A percentile compares a stretch with the other conserved stretches of the same genome.
Evolutionary conservation across 2,113 vertebrate genomes (phyloP).

Genomic region (Oryzias curvinotus): DNA sequence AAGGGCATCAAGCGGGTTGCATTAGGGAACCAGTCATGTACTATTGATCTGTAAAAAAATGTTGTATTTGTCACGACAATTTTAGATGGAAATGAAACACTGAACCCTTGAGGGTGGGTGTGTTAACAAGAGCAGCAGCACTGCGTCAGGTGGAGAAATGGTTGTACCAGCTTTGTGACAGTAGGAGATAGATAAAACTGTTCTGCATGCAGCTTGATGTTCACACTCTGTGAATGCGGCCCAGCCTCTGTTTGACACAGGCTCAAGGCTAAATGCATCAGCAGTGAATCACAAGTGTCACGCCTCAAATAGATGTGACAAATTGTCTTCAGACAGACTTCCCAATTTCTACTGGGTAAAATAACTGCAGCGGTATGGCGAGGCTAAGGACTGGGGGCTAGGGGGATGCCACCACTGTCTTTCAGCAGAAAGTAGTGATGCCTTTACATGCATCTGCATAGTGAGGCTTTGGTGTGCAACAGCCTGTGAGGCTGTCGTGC

Average conservation of each 20-base stretch:
- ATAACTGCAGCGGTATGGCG: constrained; percentile 11
- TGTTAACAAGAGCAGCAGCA: too few species aligned
- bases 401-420: neutral
- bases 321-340: constrained; percentile 44
- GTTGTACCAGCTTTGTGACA: constrained; percentile 1
- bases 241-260: constrained; percentile 11
- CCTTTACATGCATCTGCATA: neutral
- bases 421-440: neutral
- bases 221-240: constrained; percentile 28
- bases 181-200: constrained; percentile 23
- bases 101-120: too few species aligned
- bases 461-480: too few species aligned
- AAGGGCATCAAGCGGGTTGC: too few species aligned
- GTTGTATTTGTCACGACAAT: too few species aligned
- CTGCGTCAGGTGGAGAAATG: too few species aligned
- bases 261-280: constrained; percentile 29
- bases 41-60: too few species aligned
- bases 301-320: constrained; percentile 32
- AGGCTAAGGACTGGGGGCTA: neutral
- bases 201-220: constrained; percentile 33
- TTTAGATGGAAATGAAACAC: too few species aligned
- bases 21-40: too few species aligned
- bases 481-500: too few species aligned
- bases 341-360: constrained; percentile 30
- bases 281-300: constrained; percentile 47